A percentile compares a stretch with the other conserved stretches of the same genome.
Evolutionary conservation across 2,888 invertebrate species (phyloP).

Genomic region (Eulithis testata): DNA sequence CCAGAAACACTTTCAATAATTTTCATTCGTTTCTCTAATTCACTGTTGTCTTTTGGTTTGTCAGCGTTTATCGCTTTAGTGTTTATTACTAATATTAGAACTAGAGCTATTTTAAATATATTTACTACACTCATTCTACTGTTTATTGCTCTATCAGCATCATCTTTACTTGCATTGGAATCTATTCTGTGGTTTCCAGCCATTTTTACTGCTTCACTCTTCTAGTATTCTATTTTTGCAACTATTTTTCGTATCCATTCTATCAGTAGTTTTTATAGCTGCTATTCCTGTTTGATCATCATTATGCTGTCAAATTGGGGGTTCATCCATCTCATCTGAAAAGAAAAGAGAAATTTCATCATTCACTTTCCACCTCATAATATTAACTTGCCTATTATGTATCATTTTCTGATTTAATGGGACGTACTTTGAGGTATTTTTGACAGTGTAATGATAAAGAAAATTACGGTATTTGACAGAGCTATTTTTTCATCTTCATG

Average conservation of each 20-base stretch:
- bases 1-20: constrained; percentile 68
- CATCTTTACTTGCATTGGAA: constrained; percentile 23
- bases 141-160: constrained; percentile 11
- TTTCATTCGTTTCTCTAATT: constrained; percentile 64
- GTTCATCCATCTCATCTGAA: constrained; percentile 52
- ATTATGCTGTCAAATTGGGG: constrained; percentile 35
- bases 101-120: constrained; percentile 53
- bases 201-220: constrained; percentile 27
- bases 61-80: constrained; percentile 51
- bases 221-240: background rate
- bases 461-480: constrained; percentile 6
- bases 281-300: constrained; percentile 8
- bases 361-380: background rate
- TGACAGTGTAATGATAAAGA: background rate
- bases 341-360: constrained; percentile 47
- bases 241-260: constrained; percentile 19
- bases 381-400: background rate
- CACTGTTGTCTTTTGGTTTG: constrained; percentile 54
- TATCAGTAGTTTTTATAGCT: constrained; percentile 12
- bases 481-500: constrained; percentile 5
- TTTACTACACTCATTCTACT: constrained; percentile 43
- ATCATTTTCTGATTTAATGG: background rate
- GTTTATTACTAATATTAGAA: constrained; percentile 59
- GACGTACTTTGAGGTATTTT: background rate
- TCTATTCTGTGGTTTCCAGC: constrained; percentile 22